Conservation (phyloP, 30 jellyfish, hydroid and myxozoan genomes). For the Catostylus mosaicus region DNA sequence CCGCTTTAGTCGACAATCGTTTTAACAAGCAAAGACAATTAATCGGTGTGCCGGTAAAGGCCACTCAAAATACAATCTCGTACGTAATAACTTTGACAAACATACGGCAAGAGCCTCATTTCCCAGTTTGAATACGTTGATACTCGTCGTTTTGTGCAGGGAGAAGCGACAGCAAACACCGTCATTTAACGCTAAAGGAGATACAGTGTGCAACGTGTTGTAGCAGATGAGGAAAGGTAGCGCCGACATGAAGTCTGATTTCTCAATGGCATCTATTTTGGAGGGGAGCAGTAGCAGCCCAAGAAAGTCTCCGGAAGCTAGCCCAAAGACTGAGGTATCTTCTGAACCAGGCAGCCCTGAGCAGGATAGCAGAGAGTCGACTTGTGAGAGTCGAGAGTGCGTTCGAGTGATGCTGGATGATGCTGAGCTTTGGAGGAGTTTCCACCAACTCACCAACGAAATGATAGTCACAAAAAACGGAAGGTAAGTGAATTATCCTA, state of each 20-base stretch:
- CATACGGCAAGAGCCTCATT: constrained; percentile 65
- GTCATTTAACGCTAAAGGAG: constrained; percentile 9
- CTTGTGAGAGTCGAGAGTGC: constrained; percentile 56
- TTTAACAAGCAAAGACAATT: constrained; percentile 72
- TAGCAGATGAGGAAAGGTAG: constrained; percentile 75
- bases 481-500: constrained; percentile 81
- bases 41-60: constrained; percentile 66
- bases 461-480: constrained; percentile 99
- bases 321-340: constrained; percentile 63
- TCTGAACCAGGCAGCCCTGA: constrained; percentile 49
- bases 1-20: constrained; percentile 72
- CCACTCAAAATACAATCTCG: constrained; percentile 52
- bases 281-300: constrained; percentile 78
- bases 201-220: constrained; percentile 20
- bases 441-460: constrained; percentile 95
- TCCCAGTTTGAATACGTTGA: constrained; percentile 54
- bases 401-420: constrained; percentile 84
- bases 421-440: constrained; percentile 90
- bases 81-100: constrained; percentile 67
- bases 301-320: constrained; percentile 53
- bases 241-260: constrained; percentile 95
- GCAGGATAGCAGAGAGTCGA: constrained; percentile 42
- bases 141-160: constrained; percentile 66
- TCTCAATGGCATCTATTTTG: constrained; percentile 96
- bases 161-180: constrained; percentile 22